Evolutionary conservation across 2,113 vertebrate species (phyloP).

Genomic region (Fukomys damarensis): DNA sequence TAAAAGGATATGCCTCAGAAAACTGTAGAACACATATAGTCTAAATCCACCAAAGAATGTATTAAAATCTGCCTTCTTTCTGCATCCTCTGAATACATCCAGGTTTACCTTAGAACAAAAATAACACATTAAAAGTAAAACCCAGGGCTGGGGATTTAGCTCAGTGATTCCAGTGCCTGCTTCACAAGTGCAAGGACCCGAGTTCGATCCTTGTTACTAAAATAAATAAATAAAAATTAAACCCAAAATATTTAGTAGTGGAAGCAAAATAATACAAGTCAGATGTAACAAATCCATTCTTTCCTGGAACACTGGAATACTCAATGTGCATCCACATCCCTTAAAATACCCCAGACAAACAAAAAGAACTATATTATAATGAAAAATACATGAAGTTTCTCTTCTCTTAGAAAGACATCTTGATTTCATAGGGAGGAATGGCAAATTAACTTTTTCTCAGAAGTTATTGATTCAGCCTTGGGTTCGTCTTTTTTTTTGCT

Average conservation of each 20-base stretch:
- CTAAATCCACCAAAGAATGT: constrained; percentile 32
- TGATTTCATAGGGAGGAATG: background rate
- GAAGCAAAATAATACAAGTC: constrained; percentile 23
- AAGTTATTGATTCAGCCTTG: background rate
- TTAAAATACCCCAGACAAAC: background rate
- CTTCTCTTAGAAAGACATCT: background rate
- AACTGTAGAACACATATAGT: background rate
- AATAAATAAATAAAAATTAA: constrained; percentile 3
- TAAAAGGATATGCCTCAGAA: background rate
- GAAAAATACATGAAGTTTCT: background rate
- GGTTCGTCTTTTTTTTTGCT: background rate
- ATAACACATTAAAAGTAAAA: background rate
- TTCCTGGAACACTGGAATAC: background rate
- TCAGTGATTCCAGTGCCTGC: too few species aligned
- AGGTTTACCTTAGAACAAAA: constrained; percentile 46
- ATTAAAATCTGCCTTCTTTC: constrained; percentile 40
- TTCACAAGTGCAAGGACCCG: too few species aligned
- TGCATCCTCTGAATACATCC: background rate
- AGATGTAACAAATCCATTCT: background rate
- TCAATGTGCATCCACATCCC: background rate
- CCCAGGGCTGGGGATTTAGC: background rate
- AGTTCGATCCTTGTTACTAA: too few species aligned
- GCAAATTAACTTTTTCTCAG: background rate
- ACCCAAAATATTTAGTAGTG: background rate
- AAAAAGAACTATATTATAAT: background rate